Base-by-base conservation (phyloP, 2,888 invertebrate genomes). In the Lochmaea capreae region DNA sequence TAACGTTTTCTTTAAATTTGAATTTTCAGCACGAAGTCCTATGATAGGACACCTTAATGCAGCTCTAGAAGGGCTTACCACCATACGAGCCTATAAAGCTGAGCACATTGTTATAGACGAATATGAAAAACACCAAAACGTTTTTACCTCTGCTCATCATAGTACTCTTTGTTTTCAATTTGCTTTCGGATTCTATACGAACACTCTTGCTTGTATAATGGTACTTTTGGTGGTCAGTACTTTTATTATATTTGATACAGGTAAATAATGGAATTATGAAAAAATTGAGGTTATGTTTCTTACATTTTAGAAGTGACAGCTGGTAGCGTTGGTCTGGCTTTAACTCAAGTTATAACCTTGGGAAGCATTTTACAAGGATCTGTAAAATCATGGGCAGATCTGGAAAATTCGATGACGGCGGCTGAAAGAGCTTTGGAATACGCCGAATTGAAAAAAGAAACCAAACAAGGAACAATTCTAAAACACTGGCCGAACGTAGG, bases 371-470 rank as follows among this genome's bases (percentile, higher is more conserved):
- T 91, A 79, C 90, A 91, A 82, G 91, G 90, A 89, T 90, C 89
- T 3, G 88, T 91, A 42, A 89, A 97, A 3, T 97, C 97, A 86
- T 96, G 96, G 81, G 95, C 97, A 0, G 97, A 97, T 85, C 85
- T 87, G 8, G 87, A 87, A 85, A 96, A 95, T 83, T 93, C 92
- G 79, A 95, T 96, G 95, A 95, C 95, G 2, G 93, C 95, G 11
- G 97, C 98, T 0, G 98, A 98, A 87, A 91, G 97, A 85, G 90
- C 94, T 0, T 61, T 85, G 52, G 87, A 87, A 77, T 87, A 87
- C 67, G 83, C 89, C 0, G 85, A 89, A 16, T 82, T 92, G 12
- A 86, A 88, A 75, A 80, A 82, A 6, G 88, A 89, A 79, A 72
- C 79, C 11, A 77, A 74, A 14, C 67, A 71, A 58, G 85, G 85